Base-by-base conservation (phyloP, 2,113 vertebrate species). In the Anarhynchus alexandrinus region DNA sequence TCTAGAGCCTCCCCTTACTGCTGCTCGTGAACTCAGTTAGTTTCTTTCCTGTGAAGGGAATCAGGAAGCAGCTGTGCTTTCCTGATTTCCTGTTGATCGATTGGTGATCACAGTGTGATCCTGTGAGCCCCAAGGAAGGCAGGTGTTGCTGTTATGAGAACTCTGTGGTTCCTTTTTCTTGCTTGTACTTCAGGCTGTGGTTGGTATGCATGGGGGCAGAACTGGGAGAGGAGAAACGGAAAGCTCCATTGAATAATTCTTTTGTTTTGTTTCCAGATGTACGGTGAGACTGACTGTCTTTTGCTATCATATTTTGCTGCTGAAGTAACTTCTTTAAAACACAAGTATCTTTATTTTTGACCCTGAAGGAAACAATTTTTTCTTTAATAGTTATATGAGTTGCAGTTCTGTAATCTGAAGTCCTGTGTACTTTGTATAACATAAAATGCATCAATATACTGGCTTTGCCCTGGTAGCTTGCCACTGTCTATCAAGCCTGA, bases 21-120 rank as follows among this genome's bases (percentile, higher is more conserved):
- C 74, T 93, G 82, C 71, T 94, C 11, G 4, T 96, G 90, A 93
- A 79, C 71, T 91, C 54, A 45, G 93, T 74, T 91, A 86, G 73
- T 96, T 94, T 91, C 74, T 94, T 95, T 93, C 82, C 93, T 88
- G 87, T 92, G 76, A 90, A 94, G 76, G 42, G 62, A 96, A 88
- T 95, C 49, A 67, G 89, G 95, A 97, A 97, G 51, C 96, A 96
- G 93, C 93, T 97, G 96, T 90, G 90, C 85, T 95, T 82, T 90
- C 58, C 85, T 90, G 90, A 94, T 96, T 96, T 96, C 96, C 94
- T 97, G 95, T 94, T 93, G 95, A 97, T 97, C 90, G 85, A 95
- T 94, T 95, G 93, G 90, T 96, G 96, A 97, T 97, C 96, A 83
- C 76, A 55, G 32, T 55, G 34, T 77, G 82, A 88, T 96, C 82